Evolutionary conservation across 2,888 invertebrate species (phyloP).

Genomic region (Hypsopygia costalis): DNA sequence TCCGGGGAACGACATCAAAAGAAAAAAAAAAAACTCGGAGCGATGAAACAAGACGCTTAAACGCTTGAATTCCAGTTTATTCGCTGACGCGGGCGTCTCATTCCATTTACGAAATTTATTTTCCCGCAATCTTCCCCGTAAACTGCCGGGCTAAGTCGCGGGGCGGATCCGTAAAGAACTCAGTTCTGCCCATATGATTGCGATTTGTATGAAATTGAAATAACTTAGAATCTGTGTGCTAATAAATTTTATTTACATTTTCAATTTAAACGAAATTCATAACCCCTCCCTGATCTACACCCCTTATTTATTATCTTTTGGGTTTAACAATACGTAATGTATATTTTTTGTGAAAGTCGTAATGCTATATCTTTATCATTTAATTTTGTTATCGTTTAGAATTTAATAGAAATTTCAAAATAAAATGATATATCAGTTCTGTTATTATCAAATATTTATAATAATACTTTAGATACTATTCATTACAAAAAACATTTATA

Average conservation of each 20-base stretch:
- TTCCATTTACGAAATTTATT: conserved; percentile 54
- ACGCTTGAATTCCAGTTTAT: conserved; percentile 30
- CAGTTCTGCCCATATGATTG: conserved; percentile 38
- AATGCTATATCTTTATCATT: too few species aligned
- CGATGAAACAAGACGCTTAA: conserved; percentile 24
- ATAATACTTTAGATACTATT: too few species aligned
- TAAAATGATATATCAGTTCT: too few species aligned
- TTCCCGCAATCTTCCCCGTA: conserved; percentile 45
- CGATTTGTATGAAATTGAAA: conserved; percentile 33
- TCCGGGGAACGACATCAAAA: conserved; percentile 24
- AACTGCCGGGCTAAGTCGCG: conserved; percentile 37
- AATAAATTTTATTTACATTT: conserved; percentile 16
- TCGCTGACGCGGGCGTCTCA: conserved; percentile 34
- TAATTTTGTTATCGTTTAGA: too few species aligned
- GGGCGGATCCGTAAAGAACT: conserved; percentile 38
- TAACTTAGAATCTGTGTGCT: conserved; percentile 10
- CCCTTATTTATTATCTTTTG: too few species aligned
- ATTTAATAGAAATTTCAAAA: too few species aligned
- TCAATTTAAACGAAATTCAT: conserved; percentile 20
- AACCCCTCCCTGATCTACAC: too few species aligned
- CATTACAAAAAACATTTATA: too few species aligned
- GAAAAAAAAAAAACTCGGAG: conserved; percentile 19
- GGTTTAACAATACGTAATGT: too few species aligned
- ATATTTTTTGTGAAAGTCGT: too few species aligned
- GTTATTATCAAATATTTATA: too few species aligned